Conservation (phyloP, 2,113 vertebrate species). For the Pseudorasbora parva region DNA sequence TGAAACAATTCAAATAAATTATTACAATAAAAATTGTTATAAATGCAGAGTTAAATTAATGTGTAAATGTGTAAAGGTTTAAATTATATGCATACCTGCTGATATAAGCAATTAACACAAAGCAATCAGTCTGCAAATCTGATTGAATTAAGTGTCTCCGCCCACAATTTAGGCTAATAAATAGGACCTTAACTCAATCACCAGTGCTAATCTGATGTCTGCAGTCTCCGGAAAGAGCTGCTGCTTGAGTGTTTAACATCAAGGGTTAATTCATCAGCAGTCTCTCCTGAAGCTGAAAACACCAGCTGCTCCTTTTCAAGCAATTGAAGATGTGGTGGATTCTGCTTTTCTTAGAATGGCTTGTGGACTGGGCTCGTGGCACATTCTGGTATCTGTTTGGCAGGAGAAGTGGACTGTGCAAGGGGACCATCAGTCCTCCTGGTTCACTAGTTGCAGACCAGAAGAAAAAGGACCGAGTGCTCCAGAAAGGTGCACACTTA, state of each 20-base stretch:
- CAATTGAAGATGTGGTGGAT: background rate
- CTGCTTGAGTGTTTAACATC: background rate
- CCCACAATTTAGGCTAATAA: background rate
- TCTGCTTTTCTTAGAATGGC: slow-evolving; percentile 7
- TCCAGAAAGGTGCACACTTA: background rate
- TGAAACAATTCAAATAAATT: too few relatives aligned
- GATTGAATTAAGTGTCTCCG: background rate
- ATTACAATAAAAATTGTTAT: too few relatives aligned
- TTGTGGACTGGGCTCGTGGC: slow-evolving; percentile 16
- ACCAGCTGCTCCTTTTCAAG: background rate
- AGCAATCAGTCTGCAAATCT: background rate
- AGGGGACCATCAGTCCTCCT: background rate
- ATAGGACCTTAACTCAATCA: background rate
- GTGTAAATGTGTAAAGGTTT: too few relatives aligned
- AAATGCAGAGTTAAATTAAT: too few relatives aligned
- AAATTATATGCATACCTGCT: too few relatives aligned
- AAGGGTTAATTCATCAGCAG: background rate
- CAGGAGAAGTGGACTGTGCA: background rate
- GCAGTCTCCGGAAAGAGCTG: background rate
- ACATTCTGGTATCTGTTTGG: slow-evolving; percentile 15
- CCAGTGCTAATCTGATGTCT: background rate
- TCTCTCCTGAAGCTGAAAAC: background rate
- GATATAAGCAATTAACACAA: background rate
- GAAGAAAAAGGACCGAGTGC: background rate
- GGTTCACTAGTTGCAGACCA: background rate